phyloP scores from a whole-genome alignment of 1,140 invertebrate species.

The Drosophila aff. region DNA sequence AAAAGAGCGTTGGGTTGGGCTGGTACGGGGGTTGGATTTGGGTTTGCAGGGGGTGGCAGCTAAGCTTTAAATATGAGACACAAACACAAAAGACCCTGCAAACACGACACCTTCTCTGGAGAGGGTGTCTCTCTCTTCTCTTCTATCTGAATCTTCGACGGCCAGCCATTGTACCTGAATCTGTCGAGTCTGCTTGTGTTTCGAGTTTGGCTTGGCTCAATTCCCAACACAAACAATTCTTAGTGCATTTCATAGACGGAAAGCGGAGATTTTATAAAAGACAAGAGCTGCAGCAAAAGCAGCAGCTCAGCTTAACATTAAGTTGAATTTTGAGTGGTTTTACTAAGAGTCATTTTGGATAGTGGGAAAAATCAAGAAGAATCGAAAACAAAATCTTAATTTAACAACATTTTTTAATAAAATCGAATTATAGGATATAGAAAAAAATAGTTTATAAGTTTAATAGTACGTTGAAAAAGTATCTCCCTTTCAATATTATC shows the following conservation, averaged over 20 bases:
- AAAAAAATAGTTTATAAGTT: too few relatives aligned
- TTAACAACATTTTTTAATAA: too few relatives aligned
- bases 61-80: conserved; percentile 32
- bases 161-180: background rate
- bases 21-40: background rate
- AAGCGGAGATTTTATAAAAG: background rate
- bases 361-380: too few relatives aligned
- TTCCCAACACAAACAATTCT: conserved; percentile 16
- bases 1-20: background rate
- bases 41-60: conserved; percentile 4
- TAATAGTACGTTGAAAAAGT: too few relatives aligned
- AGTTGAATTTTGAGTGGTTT: background rate
- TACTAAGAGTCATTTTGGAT: too few relatives aligned
- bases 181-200: conserved; percentile 15
- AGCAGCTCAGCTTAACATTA: background rate
- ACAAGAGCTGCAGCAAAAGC: background rate
- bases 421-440: too few relatives aligned
- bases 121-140: background rate
- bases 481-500: background rate
- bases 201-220: conserved; percentile 10
- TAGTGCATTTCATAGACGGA: conserved; percentile 1
- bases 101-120: conserved; percentile 20
- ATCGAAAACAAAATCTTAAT: too few relatives aligned
- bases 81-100: conserved; percentile 21
- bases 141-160: conserved; percentile 6